Conservation (phyloP, 1,140 invertebrate species). For the Heliconius eleuchia region DNA sequence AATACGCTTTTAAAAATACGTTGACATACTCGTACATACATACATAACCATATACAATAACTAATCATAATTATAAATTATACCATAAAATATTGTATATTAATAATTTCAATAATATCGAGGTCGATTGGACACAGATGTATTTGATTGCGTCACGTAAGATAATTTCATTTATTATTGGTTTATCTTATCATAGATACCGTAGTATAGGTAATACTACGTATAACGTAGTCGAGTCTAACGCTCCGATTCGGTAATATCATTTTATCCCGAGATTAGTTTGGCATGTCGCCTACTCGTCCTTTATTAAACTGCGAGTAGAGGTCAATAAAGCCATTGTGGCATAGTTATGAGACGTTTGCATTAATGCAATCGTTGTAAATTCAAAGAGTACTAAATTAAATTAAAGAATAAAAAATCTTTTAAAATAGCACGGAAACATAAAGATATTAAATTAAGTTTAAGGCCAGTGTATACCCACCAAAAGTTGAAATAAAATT, state of each 20-base stretch:
- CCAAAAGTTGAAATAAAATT: too few relatives aligned
- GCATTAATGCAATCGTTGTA: not conserved
- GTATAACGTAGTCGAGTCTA: not conserved
- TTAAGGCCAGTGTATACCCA: too few relatives aligned
- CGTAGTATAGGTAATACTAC: not conserved
- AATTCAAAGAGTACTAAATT: not conserved
- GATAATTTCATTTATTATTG: not conserved
- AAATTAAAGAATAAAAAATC: not conserved
- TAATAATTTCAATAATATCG: not conserved
- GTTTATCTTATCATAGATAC: not conserved
- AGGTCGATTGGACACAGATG: not conserved
- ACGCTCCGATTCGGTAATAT: not conserved
- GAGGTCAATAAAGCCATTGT: not conserved
- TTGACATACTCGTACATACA: too few relatives aligned
- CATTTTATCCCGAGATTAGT: not conserved
- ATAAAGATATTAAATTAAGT: too few relatives aligned
- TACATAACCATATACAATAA: too few relatives aligned
- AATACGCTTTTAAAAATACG: too few relatives aligned
- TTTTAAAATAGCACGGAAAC: too few relatives aligned
- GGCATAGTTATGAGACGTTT: not conserved
- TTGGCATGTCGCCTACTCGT: constrained; percentile 3
- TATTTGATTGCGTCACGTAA: not conserved
- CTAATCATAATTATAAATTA: too few relatives aligned
- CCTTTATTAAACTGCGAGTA: constrained; percentile 3
- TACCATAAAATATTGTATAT: not conserved